Conservation (phyloP, 2,113 vertebrate species). For the Argyrosomus japonicus region DNA sequence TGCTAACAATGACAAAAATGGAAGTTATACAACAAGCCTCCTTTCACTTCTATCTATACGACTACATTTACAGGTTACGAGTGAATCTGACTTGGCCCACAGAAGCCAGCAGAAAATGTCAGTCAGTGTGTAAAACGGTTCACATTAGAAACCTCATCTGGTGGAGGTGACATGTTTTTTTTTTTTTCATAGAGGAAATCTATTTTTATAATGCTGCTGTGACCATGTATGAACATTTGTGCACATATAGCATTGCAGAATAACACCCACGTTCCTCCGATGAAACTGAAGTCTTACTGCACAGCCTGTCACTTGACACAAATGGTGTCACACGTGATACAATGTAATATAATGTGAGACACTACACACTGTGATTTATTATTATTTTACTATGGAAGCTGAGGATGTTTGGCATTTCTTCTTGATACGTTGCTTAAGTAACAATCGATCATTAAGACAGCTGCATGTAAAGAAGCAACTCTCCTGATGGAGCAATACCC, state of each 20-base stretch:
- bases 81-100: background rate
- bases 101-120: background rate
- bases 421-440: background rate
- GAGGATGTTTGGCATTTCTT: background rate
- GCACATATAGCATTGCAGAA: background rate
- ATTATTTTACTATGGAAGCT: background rate
- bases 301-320: background rate
- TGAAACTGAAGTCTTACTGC: background rate
- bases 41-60: background rate
- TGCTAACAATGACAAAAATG: background rate
- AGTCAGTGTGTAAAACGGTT: background rate
- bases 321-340: background rate
- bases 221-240: background rate
- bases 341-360: background rate
- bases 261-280: background rate
- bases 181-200: slow-evolving; percentile 10
- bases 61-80: background rate
- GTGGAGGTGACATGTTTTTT: background rate
- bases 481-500: background rate
- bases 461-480: too few species aligned
- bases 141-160: background rate
- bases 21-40: background rate
- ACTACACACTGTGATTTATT: background rate
- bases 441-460: background rate
- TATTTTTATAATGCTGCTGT: slow-evolving; percentile 21